Evolutionary conservation across 1,140 invertebrate species (phyloP).

Genomic region (Liolophura sinensis): DNA sequence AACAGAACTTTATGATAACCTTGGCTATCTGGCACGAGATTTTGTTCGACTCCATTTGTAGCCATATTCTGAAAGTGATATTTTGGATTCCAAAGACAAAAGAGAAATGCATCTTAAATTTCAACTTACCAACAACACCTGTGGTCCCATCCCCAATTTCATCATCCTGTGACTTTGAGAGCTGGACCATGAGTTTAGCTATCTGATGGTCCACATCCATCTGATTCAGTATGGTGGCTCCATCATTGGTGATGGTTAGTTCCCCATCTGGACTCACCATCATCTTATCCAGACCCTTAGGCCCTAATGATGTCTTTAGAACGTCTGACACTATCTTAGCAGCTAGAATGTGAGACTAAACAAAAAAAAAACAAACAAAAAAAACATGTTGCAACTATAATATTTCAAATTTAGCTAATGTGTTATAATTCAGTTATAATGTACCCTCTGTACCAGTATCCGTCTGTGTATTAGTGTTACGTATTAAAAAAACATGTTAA

Average conservation of each 20-base stretch:
- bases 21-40: no score
- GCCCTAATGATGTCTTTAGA: conserved; percentile 92
- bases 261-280: conserved; percentile 98
- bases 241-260: conserved; percentile 98
- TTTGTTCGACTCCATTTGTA: no score
- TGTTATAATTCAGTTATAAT: conserved; percentile 1
- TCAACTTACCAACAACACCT: conserved; percentile 83
- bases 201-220: conserved; percentile 99
- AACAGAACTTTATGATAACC: no score
- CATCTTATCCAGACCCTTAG: conserved; percentile 69
- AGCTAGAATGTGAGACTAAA: conserved; percentile 95
- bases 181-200: conserved; percentile 96
- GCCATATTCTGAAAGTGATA: background rate
- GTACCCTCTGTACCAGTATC: conserved; percentile 5
- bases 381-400: conserved; percentile 2
- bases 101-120: background rate
- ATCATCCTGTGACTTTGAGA: conserved; percentile 98
- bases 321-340: conserved; percentile 88
- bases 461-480: conserved; percentile 2
- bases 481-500: background rate
- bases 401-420: background rate
- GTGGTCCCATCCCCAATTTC: conserved; percentile 99
- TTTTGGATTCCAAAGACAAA: background rate
- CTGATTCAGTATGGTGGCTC: conserved; percentile 97
- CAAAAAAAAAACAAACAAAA: conserved; percentile 44